Conservation (phyloP, 2,113 vertebrate species). For the Aptenodytes patagonicus region DNA sequence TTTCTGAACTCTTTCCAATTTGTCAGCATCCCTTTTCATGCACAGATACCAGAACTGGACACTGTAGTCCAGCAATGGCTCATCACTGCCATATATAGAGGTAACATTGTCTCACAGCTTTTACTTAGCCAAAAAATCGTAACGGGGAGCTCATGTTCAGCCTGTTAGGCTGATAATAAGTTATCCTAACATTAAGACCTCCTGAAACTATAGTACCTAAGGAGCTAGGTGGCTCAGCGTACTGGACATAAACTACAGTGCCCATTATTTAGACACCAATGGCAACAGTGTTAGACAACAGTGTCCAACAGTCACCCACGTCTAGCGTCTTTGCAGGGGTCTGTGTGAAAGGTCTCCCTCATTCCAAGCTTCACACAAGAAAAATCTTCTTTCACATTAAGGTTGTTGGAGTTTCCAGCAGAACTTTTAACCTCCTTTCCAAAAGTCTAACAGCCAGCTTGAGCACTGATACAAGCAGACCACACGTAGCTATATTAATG, state of each 20-base stretch:
- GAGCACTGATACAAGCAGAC: background rate
- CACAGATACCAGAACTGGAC: background rate
- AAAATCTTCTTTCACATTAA: background rate
- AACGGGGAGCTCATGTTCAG: background rate
- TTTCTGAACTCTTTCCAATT: background rate
- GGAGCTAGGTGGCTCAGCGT: background rate
- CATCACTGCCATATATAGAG: background rate
- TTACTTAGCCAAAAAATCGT: background rate
- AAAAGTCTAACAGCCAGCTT: background rate
- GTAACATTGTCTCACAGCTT: background rate
- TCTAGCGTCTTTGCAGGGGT: background rate
- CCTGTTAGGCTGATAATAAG: background rate
- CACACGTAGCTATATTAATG: background rate
- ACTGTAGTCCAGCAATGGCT: background rate
- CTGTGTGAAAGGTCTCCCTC: background rate
- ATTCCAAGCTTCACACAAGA: background rate
- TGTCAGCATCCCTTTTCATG: background rate
- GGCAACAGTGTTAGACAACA: background rate
- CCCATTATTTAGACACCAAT: background rate
- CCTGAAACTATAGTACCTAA: background rate
- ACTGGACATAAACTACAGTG: background rate
- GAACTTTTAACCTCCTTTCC: background rate
- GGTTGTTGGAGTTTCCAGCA: background rate
- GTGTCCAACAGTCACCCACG: accelerated
- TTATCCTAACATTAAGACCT: background rate